phyloP scores from a whole-genome alignment of 2,113 vertebrate genomes.

The Archilochus colubris region DNA sequence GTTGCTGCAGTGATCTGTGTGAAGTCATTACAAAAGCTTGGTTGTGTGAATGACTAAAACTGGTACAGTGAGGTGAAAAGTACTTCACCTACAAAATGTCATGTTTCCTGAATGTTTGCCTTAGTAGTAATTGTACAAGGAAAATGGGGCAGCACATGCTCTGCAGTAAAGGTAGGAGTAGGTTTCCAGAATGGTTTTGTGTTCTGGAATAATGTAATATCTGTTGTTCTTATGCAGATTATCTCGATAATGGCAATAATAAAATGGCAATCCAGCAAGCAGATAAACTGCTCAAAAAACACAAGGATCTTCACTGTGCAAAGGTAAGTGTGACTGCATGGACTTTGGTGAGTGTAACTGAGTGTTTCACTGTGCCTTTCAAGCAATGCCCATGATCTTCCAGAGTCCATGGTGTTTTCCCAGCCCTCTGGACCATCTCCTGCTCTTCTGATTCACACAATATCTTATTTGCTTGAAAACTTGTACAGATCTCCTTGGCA shows the following conservation, averaged over 20 bases:
- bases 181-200: not conserved
- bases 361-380: not conserved
- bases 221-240: slow-evolving; percentile 81
- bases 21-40: slow-evolving; percentile 54
- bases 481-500: not conserved
- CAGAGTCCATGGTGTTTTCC: not conserved
- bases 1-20: slow-evolving; percentile 37
- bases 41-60: slow-evolving; percentile 45
- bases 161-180: accelerated
- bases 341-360: not conserved
- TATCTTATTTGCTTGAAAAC: not conserved
- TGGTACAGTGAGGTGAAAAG: not conserved
- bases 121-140: not conserved
- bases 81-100: not conserved
- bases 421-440: not conserved
- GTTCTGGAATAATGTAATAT: not conserved
- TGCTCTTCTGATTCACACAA: not conserved
- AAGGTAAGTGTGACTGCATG: slow-evolving; percentile 81
- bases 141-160: not conserved
- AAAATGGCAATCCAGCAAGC: slow-evolving; percentile 99
- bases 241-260: slow-evolving; percentile 99
- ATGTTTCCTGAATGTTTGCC: not conserved
- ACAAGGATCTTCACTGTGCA: slow-evolving; percentile 97
- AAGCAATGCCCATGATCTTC: not conserved
- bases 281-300: slow-evolving; percentile 97